phyloP scores from a whole-genome alignment of 2,797 vertebrate genomes.

The Macrochelys suwanniensis region DNA sequence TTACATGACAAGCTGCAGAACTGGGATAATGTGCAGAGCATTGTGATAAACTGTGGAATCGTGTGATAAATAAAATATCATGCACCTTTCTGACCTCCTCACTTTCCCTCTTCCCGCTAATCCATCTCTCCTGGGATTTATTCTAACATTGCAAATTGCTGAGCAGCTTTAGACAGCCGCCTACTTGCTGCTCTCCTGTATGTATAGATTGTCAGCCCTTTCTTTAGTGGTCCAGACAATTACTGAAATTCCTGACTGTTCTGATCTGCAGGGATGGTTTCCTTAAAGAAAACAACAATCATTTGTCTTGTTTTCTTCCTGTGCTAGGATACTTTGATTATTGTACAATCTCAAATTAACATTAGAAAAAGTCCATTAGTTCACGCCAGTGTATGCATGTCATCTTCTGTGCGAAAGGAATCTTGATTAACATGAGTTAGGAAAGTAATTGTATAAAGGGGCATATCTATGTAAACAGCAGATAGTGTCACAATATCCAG shows the following conservation, averaged over 20 bases:
- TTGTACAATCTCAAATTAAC: not conserved
- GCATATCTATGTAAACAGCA: not conserved
- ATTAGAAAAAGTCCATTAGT: not conserved
- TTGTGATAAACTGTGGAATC: rapidly evolving
- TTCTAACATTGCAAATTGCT: conserved; percentile 35
- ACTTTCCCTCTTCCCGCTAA: not conserved
- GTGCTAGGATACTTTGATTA: not conserved
- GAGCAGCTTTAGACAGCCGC: not conserved
- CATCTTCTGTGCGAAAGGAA: not conserved
- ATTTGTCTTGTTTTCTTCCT: not conserved
- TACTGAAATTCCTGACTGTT: not conserved
- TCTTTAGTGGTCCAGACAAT: not conserved
- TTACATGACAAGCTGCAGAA: not conserved
- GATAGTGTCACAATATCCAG: not conserved
- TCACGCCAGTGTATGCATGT: not conserved
- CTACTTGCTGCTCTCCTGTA: not conserved
- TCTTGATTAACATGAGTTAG: not conserved
- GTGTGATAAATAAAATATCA: not conserved
- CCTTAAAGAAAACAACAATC: rapidly evolving
- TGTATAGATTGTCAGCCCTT: not conserved
- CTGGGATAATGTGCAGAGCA: not conserved
- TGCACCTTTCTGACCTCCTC: not conserved
- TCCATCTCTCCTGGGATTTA: not conserved
- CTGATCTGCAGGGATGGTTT: not conserved
- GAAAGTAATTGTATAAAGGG: not conserved